phyloP scores from a whole-genome alignment of 2,888 invertebrate species.

The Teinopalpus imperialis region DNA sequence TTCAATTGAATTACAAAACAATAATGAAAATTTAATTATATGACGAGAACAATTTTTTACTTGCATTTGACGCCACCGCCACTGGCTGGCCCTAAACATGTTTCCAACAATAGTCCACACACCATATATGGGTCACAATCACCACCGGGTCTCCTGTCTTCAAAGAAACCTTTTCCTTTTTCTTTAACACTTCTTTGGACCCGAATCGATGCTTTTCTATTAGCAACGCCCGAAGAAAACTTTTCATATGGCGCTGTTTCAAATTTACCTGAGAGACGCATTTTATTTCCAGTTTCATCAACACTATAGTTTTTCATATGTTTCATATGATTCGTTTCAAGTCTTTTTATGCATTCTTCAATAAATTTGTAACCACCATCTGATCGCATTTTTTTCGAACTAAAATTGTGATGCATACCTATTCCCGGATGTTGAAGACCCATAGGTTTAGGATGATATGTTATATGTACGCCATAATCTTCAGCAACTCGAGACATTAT shows the following conservation, averaged over 20 bases:
- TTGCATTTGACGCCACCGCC: slow-evolving; percentile 26
- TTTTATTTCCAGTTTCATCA: slow-evolving; percentile 95
- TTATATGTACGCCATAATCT: slow-evolving; percentile 89
- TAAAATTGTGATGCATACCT: slow-evolving; percentile 95
- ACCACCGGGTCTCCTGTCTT: slow-evolving; percentile 95
- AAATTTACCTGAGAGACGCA: slow-evolving; percentile 95
- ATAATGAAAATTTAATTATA: too few species aligned
- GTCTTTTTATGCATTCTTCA: slow-evolving; percentile 94
- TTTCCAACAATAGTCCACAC: slow-evolving; percentile 77
- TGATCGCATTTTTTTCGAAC: slow-evolving; percentile 91
- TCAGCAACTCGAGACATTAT: slow-evolving; percentile 91
- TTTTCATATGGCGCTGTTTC: slow-evolving; percentile 97
- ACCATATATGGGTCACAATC: slow-evolving; percentile 93
- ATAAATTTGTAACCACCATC: slow-evolving; percentile 89
- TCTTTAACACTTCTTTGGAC: slow-evolving; percentile 94
- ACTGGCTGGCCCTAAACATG: slow-evolving; percentile 48
- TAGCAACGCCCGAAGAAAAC: slow-evolving; percentile 94
- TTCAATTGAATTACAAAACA: too few species aligned
- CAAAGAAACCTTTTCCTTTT: slow-evolving; percentile 95
- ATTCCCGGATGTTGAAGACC: slow-evolving; percentile 93
- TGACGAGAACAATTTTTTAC: too few species aligned
- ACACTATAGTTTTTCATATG: slow-evolving; percentile 97
- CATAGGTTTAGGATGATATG: slow-evolving; percentile 88
- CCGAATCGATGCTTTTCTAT: slow-evolving; percentile 95
- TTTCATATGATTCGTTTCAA: slow-evolving; percentile 92